Conservation (phyloP, 2,113 vertebrate species). For the Tyrannus savana region DNA sequence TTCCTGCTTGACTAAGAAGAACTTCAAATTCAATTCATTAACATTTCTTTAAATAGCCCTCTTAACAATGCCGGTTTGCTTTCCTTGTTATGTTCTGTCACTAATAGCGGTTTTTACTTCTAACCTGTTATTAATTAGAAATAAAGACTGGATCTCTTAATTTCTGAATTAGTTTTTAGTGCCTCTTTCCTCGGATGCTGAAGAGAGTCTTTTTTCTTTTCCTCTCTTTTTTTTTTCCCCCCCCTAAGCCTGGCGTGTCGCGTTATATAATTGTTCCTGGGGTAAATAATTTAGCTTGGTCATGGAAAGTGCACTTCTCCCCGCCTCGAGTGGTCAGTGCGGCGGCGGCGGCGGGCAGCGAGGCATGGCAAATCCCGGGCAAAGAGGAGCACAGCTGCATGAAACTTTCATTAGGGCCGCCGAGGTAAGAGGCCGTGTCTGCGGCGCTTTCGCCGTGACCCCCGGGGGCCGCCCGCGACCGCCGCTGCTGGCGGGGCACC, state of each 20-base stretch:
- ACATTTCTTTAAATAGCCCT: conserved; percentile 77
- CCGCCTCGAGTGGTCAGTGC: conserved; percentile 50
- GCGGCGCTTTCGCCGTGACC: conserved; percentile 66
- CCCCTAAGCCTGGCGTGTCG: not conserved
- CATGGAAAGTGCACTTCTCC: conserved; percentile 51
- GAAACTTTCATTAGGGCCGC: conserved; percentile 69
- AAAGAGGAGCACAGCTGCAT: conserved; percentile 68
- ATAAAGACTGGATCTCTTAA: conserved; percentile 56
- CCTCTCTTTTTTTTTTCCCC: not conserved
- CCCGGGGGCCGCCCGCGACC: conserved; percentile 63
- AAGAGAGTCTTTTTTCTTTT: not conserved
- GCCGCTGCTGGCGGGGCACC: not conserved
- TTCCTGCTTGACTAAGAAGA: conserved; percentile 75
- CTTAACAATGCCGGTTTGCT: conserved; percentile 61
- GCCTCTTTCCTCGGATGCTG: conserved; percentile 5
- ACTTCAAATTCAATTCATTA: conserved; percentile 75
- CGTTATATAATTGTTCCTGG: conserved; percentile 65
- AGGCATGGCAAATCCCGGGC: conserved; percentile 63
- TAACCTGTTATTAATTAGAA: conserved; percentile 81
- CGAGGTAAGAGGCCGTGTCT: conserved; percentile 43
- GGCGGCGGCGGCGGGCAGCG: conserved; percentile 6
- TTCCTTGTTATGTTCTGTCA: conserved; percentile 66
- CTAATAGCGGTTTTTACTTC: conserved; percentile 72
- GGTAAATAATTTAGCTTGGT: conserved; percentile 80
- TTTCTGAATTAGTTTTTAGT: conserved; percentile 63